phyloP scores from a whole-genome alignment of 2,113 vertebrate species.

The Sorex fumeus region DNA sequence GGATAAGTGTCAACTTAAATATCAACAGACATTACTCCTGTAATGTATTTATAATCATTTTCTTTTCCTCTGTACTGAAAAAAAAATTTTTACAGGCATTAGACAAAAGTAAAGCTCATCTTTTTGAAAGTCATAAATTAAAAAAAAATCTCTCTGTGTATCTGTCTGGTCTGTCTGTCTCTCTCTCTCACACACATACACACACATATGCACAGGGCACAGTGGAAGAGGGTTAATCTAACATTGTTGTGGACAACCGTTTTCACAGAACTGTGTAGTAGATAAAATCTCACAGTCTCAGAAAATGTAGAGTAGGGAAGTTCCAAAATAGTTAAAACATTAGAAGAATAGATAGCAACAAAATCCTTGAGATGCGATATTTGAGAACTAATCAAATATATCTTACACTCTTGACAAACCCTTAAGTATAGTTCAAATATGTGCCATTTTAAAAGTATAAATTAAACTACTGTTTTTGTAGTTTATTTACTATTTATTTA shows the following conservation, averaged over 20 bases:
- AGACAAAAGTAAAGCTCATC: background rate
- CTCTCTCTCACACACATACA: background rate
- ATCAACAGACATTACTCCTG: background rate
- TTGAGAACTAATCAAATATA: background rate
- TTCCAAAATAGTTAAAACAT: background rate
- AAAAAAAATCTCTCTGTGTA: background rate
- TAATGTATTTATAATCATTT: conserved; percentile 12
- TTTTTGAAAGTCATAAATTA: background rate
- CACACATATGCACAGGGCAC: background rate
- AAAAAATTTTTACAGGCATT: background rate
- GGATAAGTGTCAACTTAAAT: conserved; percentile 20
- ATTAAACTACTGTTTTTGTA: no score
- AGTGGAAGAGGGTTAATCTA: background rate
- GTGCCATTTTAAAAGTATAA: background rate
- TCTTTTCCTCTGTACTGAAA: conserved; percentile 17
- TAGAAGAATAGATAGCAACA: background rate
- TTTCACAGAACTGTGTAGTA: background rate
- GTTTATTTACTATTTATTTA: no score
- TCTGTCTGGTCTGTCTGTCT: no score
- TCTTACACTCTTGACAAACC: background rate
- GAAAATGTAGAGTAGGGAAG: background rate
- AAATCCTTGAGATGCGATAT: background rate
- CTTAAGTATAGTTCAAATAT: background rate
- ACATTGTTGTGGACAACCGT: background rate
- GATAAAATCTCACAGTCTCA: no score